These are phyloP conservation scores for Venustoraphidia nigricollis DNA, from an alignment of 2,888 invertebrate species.

Conservation along the genomic window DNA sequence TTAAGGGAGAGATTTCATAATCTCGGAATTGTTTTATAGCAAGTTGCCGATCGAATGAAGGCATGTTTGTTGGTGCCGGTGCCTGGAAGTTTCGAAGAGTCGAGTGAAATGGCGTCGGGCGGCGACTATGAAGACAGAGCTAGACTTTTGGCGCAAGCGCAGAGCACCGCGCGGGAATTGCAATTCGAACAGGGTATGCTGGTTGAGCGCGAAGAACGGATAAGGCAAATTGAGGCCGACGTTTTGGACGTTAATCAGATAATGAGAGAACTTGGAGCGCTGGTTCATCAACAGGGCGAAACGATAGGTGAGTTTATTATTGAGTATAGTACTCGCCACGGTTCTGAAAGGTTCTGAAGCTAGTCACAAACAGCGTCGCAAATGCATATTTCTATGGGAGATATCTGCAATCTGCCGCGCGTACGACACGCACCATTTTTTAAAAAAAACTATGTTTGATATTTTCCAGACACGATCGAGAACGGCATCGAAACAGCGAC, in stretches of 20 bases:
- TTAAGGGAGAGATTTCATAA: background rate
- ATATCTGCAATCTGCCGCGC: background rate
- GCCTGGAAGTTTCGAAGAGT: constrained; percentile 23
- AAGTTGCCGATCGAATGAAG: constrained; percentile 55
- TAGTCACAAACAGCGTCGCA: too few species aligned
- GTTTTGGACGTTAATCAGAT: constrained; percentile 72
- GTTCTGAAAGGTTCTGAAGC: too few species aligned
- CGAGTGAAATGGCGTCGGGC: constrained; percentile 25
- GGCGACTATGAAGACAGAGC: constrained; percentile 23
- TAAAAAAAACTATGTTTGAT: constrained; percentile 9
- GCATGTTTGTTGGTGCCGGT: constrained; percentile 33
- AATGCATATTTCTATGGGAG: too few species aligned
- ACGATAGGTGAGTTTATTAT: constrained; percentile 45
- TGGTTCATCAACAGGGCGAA: constrained; percentile 58
- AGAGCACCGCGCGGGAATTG: constrained; percentile 34
- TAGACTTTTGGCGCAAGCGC: constrained; percentile 27
- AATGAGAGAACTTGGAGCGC: constrained; percentile 55
- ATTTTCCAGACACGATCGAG: constrained; percentile 62
- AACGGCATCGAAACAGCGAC: constrained; percentile 61
- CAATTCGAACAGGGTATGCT: constrained; percentile 69
- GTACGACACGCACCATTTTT: too few species aligned
- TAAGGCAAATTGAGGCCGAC: constrained; percentile 65
- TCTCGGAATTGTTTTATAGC: constrained; percentile 21
- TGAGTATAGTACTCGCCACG: too few species aligned
- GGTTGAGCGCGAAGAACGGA: constrained; percentile 62